Percentiles rank a stretch among this genome's conserved stretches.
Conservation (phyloP, 2,797 vertebrate genomes). For the Limnodromus scolopaceus region DNA sequence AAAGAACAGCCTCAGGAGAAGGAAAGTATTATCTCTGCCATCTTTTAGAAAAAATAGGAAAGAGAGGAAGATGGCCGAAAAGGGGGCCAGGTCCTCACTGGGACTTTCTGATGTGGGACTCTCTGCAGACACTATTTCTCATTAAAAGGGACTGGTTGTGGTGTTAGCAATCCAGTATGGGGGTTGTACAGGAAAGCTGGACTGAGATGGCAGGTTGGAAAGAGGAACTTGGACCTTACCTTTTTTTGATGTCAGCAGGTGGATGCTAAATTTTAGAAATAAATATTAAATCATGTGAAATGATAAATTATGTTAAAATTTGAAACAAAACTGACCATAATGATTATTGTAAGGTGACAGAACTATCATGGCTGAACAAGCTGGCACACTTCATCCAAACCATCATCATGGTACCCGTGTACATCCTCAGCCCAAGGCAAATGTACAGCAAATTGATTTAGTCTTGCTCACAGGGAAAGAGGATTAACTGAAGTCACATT, state of each 20-base stretch:
- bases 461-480: not conserved
- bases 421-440: not conserved
- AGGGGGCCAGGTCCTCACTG: not conserved
- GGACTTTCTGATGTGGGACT: not conserved
- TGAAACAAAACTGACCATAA: not conserved
- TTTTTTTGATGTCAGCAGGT: not conserved
- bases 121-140: not conserved
- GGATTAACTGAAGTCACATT: not conserved
- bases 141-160: not conserved
- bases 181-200: not conserved
- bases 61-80: not conserved
- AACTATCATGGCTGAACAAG: not conserved
- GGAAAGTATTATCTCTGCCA: not conserved
- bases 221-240: not conserved
- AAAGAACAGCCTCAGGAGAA: not conserved
- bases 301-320: not conserved
- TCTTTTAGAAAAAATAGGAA: not conserved
- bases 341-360: not conserved
- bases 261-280: not conserved
- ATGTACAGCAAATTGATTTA: not conserved
- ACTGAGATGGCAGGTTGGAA: not conserved
- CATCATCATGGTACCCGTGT: fast-evolving
- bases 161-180: not conserved
- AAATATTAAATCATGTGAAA: not conserved
- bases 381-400: not conserved